A percentile compares a stretch with the other conserved stretches of the same genome.
Evolutionary conservation across 1,140 invertebrate genomes (phyloP).

Genomic region (Pemphigus obesinymphae): DNA sequence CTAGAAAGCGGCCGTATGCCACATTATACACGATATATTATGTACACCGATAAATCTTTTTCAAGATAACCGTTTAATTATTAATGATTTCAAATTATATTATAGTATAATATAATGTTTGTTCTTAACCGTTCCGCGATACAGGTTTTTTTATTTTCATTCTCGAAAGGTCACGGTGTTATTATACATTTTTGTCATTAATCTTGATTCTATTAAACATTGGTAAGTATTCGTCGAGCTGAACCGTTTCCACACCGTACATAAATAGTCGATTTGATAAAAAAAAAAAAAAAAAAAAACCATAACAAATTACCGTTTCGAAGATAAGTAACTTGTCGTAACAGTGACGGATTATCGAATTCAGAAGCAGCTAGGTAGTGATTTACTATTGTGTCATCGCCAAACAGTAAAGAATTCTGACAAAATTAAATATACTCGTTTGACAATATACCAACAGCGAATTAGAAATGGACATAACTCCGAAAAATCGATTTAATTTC

Average conservation of each 20-base stretch:
- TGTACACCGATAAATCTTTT: background rate
- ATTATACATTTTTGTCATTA: conserved; percentile 39
- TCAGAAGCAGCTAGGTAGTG: background rate
- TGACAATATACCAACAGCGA: too few relatives aligned
- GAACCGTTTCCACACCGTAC: background rate
- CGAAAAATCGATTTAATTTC: too few relatives aligned
- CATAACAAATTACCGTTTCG: conserved; percentile 15
- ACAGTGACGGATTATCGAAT: conserved; percentile 26
- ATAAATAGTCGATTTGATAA: background rate
- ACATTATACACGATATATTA: too few relatives aligned
- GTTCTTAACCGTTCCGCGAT: background rate
- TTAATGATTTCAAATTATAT: background rate
- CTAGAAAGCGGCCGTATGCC: background rate
- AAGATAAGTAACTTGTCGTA: conserved; percentile 33
- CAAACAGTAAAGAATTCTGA: background rate
- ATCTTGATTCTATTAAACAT: conserved; percentile 31
- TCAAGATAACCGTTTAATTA: background rate
- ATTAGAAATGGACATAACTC: too few relatives aligned
- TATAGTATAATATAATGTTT: too few relatives aligned
- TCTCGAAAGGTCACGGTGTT: conserved; percentile 12
- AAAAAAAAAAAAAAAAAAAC: background rate
- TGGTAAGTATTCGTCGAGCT: background rate
- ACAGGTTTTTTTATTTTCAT: background rate
- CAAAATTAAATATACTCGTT: too few relatives aligned
- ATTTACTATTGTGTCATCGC: conserved; percentile 7